phyloP scores from a whole-genome alignment of 2,888 invertebrate species.

The Polietes domitor region DNA sequence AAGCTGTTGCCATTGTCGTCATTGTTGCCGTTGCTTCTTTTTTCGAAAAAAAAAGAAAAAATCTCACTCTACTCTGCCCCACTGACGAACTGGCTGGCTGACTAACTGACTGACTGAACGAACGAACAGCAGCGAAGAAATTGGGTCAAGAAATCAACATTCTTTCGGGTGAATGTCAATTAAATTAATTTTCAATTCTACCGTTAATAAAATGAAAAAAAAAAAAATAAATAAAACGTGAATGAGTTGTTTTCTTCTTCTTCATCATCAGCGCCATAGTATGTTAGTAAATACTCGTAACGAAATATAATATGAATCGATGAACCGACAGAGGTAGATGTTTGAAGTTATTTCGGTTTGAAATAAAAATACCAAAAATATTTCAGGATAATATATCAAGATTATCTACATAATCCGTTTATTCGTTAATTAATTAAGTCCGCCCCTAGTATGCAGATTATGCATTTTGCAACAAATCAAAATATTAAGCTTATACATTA shows the following conservation, averaged over 20 bases:
- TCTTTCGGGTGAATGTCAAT: constrained; percentile 65
- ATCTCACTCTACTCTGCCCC: constrained; percentile 1
- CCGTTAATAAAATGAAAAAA: constrained; percentile 42
- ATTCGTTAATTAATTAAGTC: too few relatives aligned
- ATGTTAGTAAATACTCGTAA: not conserved
- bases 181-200: constrained; percentile 59
- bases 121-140: constrained; percentile 29
- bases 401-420: too few relatives aligned
- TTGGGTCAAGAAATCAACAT: constrained; percentile 64
- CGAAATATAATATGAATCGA: not conserved
- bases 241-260: not conserved
- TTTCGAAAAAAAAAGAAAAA: not conserved
- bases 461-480: too few relatives aligned
- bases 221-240: constrained; percentile 6
- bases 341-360: too few relatives aligned
- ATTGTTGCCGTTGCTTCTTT: constrained; percentile 20
- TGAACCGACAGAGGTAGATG: not conserved
- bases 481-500: too few relatives aligned
- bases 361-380: too few relatives aligned
- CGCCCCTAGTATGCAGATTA: too few relatives aligned
- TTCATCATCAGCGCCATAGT: too few relatives aligned
- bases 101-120: not conserved
- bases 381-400: too few relatives aligned
- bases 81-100: not conserved
- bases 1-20: constrained; percentile 29